These are phyloP conservation scores for Sphenopsis melanotis DNA, from an alignment of 2,797 vertebrate species.

Conservation along the genomic window DNA sequence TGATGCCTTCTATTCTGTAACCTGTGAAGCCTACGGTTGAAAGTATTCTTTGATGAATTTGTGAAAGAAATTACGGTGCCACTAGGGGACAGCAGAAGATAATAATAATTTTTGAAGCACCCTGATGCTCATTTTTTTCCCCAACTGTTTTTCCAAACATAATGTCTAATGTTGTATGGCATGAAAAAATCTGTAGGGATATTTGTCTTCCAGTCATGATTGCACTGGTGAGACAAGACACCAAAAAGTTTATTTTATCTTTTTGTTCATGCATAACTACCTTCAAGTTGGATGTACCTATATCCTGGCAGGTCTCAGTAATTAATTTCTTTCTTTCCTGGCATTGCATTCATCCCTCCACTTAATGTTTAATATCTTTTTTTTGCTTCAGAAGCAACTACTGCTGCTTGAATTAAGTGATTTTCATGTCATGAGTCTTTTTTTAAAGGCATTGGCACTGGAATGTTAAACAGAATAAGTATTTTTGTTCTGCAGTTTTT, in stretches of 20 bases:
- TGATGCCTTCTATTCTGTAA: neutral
- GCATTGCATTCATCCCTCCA: neutral
- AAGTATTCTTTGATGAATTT: neutral
- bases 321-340: neutral
- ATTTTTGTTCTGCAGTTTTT: neutral
- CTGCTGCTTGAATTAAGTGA: neutral
- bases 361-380: neutral
- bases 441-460: neutral
- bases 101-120: neutral
- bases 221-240: neutral
- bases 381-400: neutral
- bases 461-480: neutral
- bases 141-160: neutral
- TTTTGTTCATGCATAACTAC: neutral
- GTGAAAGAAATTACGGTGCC: slow-evolving; percentile 26
- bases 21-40: neutral
- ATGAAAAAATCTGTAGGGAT: neutral
- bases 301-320: neutral
- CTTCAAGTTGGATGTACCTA: neutral
- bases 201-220: neutral
- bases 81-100: slow-evolving; percentile 76
- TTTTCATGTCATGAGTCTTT: neutral
- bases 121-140: neutral
- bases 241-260: neutral
- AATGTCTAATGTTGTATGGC: neutral